phyloP scores from a whole-genome alignment of 2,888 invertebrate genomes.

The Dryobotodes eremita region DNA sequence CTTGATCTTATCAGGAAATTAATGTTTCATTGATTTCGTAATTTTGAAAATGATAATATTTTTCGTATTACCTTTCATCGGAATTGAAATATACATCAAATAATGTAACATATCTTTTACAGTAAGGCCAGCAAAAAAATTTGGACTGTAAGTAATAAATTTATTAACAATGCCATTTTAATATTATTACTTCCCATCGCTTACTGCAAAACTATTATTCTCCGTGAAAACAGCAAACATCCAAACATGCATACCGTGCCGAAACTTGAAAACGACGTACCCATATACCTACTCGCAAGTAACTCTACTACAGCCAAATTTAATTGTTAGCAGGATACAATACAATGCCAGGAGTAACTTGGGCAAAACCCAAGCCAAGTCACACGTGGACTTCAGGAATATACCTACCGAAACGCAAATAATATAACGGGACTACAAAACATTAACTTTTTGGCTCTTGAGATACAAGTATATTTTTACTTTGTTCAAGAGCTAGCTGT shows the following conservation, averaged over 20 bases:
- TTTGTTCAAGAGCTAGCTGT: too few relatives aligned
- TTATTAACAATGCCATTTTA: not conserved
- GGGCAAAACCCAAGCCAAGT: not conserved
- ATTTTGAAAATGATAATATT: not conserved
- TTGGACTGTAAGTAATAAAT: not conserved
- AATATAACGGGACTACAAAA: too few relatives aligned
- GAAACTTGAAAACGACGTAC: slow-evolving; percentile 31
- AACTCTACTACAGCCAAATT: slow-evolving; percentile 4
- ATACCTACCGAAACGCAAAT: not conserved
- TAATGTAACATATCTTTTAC: not conserved
- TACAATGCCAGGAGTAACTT: slow-evolving; percentile 18
- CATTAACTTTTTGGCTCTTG: too few relatives aligned
- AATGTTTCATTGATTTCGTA: not conserved
- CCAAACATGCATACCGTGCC: slow-evolving; percentile 54
- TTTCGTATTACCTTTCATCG: not conserved
- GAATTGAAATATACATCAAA: not conserved
- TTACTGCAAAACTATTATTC: slow-evolving; percentile 25
- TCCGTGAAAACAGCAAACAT: slow-evolving; percentile 19
- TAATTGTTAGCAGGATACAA: slow-evolving; percentile 9
- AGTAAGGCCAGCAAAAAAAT: not conserved
- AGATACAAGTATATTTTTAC: too few relatives aligned
- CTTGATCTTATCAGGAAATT: not conserved
- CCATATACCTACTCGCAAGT: not conserved
- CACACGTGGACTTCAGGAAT: not conserved
- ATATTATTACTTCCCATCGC: not conserved